These are phyloP conservation scores for Diorhabda sublineata DNA, from an alignment of 1,140 invertebrate species.

Conservation along the genomic window DNA sequence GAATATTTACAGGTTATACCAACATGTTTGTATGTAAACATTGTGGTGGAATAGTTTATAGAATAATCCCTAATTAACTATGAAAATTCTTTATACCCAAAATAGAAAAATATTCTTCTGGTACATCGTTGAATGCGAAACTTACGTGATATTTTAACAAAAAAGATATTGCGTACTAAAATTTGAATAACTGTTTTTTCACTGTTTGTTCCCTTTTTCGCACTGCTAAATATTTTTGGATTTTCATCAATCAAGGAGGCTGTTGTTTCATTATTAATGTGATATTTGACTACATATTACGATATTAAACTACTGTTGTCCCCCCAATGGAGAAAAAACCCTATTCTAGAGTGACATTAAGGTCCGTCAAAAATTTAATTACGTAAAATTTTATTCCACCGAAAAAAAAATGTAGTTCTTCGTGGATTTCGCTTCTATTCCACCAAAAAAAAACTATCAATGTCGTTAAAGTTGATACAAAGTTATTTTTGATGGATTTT, in stretches of 20 bases:
- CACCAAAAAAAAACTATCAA: not conserved
- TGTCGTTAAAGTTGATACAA: too few relatives aligned
- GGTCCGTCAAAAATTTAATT: not conserved
- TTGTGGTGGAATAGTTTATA: too few relatives aligned
- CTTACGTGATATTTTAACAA: too few relatives aligned
- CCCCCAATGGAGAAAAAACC: not conserved
- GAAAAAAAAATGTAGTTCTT: not conserved
- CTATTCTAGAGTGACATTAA: not conserved
- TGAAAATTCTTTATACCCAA: too few relatives aligned
- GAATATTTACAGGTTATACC: too few relatives aligned
- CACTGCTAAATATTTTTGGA: constrained; percentile 7
- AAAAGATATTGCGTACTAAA: not conserved
- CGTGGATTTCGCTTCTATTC: not conserved
- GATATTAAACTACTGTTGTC: constrained; percentile 10
- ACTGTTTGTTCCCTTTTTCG: not conserved
- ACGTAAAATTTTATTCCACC: not conserved
- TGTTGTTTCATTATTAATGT: constrained; percentile 19
- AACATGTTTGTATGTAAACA: too few relatives aligned
- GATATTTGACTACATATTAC: constrained; percentile 17
- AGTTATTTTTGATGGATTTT: too few relatives aligned
- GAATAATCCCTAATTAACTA: too few relatives aligned
- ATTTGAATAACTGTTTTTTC: not conserved
- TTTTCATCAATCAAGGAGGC: constrained; percentile 18
- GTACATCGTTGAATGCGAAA: too few relatives aligned
- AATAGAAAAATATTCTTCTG: too few relatives aligned